These are phyloP conservation scores for Teleogryllus oceanicus DNA, from an alignment of 2,888 invertebrate genomes.

Conservation along the genomic window DNA sequence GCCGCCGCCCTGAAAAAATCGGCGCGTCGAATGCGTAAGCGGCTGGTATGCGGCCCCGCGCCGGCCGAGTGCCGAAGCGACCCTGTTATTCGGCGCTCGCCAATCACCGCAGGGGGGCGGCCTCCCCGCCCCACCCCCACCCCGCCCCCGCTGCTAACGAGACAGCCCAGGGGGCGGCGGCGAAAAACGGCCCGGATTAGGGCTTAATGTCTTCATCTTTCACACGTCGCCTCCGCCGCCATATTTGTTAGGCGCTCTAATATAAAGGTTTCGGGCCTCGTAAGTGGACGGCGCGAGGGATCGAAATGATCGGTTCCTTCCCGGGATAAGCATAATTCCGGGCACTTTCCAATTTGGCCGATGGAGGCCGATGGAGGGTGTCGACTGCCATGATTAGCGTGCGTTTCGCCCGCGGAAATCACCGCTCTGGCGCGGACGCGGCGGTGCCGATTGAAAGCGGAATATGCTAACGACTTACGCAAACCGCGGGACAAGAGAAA, in stretches of 20 bases:
- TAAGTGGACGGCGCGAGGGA: not conserved
- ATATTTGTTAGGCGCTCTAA: not conserved
- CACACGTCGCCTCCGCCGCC: not conserved
- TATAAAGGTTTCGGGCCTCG: not conserved
- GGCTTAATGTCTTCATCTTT: not conserved
- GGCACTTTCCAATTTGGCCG: not conserved
- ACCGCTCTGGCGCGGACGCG: not conserved
- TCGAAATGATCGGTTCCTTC: not conserved
- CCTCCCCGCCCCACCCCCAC: too few species aligned
- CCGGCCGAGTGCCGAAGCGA: not conserved
- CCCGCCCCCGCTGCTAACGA: not conserved
- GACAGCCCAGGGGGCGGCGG: not conserved
- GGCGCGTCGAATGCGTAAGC: slow-evolving; percentile 1
- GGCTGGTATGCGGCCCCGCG: not conserved
- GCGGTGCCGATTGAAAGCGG: not conserved
- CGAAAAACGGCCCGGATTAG: not conserved
- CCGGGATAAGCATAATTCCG: not conserved
- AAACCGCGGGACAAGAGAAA: not conserved
- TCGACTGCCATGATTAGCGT: not conserved
- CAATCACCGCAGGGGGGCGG: not conserved
- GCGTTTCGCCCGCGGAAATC: slow-evolving; percentile 18
- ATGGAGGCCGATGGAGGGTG: not conserved
- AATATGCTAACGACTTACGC: slow-evolving; percentile 9
- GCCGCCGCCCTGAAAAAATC: not conserved
- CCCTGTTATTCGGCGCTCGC: not conserved